Conservation (phyloP, 2,888 invertebrate species). For the Trachelus stipa region DNA sequence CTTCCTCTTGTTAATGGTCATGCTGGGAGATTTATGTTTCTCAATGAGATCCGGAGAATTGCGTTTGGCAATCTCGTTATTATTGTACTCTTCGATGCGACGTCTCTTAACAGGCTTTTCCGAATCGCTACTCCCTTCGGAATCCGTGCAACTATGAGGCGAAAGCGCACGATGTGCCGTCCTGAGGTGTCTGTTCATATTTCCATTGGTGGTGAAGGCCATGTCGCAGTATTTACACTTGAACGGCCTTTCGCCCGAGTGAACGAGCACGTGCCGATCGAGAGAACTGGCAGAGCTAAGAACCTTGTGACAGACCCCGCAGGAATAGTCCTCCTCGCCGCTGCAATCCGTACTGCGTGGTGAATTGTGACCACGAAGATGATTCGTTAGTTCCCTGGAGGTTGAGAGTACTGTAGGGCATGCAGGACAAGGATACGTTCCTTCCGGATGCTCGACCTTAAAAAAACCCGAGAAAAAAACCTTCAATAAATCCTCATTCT, state of each 20-base stretch:
- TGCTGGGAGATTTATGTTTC: constrained; percentile 18
- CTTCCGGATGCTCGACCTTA: constrained; percentile 28
- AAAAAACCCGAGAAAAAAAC: constrained; percentile 1
- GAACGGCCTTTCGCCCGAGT: constrained; percentile 85
- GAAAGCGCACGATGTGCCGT: constrained; percentile 65
- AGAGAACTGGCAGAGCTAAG: constrained; percentile 83
- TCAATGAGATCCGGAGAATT: constrained; percentile 44
- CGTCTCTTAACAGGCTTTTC: constrained; percentile 41
- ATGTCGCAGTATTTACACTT: constrained; percentile 82
- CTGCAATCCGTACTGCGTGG: constrained; percentile 56
- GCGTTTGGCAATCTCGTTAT: constrained; percentile 70
- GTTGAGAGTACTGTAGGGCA: constrained; percentile 51
- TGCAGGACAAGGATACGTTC: constrained; percentile 53
- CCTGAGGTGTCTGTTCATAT: constrained; percentile 86
- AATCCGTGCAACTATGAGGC: constrained; percentile 55
- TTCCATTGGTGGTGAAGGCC: constrained; percentile 87
- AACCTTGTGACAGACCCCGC: constrained; percentile 77
- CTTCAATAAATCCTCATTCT: background rate
- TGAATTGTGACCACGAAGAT: constrained; percentile 56
- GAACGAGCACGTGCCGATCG: constrained; percentile 83
- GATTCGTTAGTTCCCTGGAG: constrained; percentile 52
- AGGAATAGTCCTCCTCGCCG: constrained; percentile 70
- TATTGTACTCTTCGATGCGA: constrained; percentile 68
- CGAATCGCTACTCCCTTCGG: constrained; percentile 56
- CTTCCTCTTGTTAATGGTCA: constrained; percentile 42